These are phyloP conservation scores for Hydrochoerus hydrochaeris DNA, from an alignment of 2,113 vertebrate genomes.

Conservation along the genomic window DNA sequence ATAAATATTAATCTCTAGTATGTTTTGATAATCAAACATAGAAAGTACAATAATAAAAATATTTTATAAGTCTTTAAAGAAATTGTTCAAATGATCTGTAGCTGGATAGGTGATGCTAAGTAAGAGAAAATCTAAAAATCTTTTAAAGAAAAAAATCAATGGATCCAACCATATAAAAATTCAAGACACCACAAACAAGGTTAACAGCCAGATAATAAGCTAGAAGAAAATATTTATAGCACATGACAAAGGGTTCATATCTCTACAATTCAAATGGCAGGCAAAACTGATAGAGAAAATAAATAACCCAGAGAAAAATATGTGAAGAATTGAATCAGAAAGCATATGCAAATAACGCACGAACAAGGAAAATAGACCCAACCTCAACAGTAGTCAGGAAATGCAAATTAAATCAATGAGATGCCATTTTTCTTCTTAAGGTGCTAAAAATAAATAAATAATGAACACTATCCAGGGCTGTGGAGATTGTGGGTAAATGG, in stretches of 20 bases:
- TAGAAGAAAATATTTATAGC: slow-evolving; percentile 21
- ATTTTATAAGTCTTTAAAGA: background rate
- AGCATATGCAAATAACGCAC: background rate
- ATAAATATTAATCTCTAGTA: background rate
- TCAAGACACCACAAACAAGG: background rate
- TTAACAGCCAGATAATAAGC: background rate
- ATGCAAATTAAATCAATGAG: slow-evolving; percentile 48
- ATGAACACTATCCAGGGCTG: background rate
- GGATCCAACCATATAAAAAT: slow-evolving; percentile 3
- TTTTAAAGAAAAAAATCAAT: background rate
- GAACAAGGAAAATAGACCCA: background rate
- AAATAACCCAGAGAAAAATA: slow-evolving; percentile 38
- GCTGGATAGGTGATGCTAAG: background rate
- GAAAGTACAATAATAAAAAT: background rate
- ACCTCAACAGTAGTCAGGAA: background rate
- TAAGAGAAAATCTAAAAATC: background rate
- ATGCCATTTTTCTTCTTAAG: background rate
- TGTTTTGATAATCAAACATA: slow-evolving; percentile 31
- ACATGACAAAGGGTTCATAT: background rate
- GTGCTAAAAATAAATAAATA: slow-evolving; percentile 52
- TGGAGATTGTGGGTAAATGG: background rate
- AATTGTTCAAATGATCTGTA: background rate
- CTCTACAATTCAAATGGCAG: background rate
- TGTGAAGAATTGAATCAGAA: background rate
- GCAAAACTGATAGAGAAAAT: background rate